Conservation (phyloP, 2,797 vertebrate species). For the Parauchenoglanis ngamensis region DNA sequence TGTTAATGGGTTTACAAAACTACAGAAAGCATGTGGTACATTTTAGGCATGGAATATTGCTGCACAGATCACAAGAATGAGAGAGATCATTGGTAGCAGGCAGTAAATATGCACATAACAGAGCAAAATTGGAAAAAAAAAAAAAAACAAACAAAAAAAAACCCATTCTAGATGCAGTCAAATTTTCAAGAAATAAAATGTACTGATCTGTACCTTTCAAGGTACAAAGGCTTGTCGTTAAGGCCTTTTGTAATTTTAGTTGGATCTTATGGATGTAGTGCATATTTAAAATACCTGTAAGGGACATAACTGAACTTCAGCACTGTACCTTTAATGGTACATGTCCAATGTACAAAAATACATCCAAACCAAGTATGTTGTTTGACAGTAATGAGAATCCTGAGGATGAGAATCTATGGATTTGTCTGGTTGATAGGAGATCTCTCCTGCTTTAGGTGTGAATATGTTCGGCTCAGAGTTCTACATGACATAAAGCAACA, state of each 20-base stretch:
- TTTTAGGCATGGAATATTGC: not conserved
- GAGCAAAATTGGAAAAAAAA: not conserved
- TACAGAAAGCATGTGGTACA: not conserved
- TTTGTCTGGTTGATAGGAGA: not conserved
- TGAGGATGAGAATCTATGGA: not conserved
- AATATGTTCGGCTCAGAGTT: conserved; percentile 7
- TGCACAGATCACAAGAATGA: not conserved
- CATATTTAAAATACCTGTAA: not conserved
- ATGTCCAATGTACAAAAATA: no score
- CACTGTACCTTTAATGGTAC: not conserved
- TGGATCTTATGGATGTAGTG: not conserved
- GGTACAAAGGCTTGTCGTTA: not conserved
- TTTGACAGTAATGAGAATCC: not conserved
- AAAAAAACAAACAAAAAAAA: not conserved
- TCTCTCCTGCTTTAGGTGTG: not conserved
- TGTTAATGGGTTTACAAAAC: not conserved
- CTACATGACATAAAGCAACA: conserved; percentile 26
- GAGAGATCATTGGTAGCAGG: not conserved
- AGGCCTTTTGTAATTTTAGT: not conserved
- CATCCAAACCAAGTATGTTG: not conserved
- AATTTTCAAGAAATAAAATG: not conserved
- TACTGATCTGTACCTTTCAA: not conserved
- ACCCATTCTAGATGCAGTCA: not conserved
- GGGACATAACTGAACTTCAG: not conserved
- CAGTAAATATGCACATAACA: not conserved